Evolutionary conservation across 2,888 invertebrate species (phyloP).

Genomic region (Chirona hameri): DNA sequence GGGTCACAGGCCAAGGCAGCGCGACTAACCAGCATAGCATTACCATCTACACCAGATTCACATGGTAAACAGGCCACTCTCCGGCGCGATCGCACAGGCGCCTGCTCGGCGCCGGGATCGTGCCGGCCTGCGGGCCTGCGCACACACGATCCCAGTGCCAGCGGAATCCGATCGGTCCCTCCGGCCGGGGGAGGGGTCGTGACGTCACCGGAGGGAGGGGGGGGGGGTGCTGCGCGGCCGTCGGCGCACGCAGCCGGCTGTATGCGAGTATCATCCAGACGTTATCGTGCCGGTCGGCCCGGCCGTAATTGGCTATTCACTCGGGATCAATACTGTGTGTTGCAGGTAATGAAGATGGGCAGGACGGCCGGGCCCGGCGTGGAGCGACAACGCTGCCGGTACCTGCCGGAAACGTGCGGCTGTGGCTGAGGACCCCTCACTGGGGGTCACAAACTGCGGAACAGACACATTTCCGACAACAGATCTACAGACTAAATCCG

Average conservation of each 20-base stretch:
- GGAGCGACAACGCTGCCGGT: no score
- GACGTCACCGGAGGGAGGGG: background rate
- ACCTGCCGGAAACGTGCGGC: no score
- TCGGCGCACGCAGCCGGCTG: background rate
- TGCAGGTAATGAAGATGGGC: constrained; percentile 5
- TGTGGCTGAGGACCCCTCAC: no score
- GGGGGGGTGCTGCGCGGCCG: background rate
- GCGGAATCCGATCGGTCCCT: no score
- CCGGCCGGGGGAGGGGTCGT: no score
- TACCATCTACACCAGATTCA: constrained; percentile 27
- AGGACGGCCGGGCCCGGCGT: no score
- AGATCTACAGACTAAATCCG: no score
- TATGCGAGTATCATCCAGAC: background rate
- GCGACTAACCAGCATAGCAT: constrained; percentile 1
- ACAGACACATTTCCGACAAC: no score
- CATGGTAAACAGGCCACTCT: constrained; percentile 12
- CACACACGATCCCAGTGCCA: background rate
- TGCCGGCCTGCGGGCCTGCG: background rate
- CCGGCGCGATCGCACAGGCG: background rate
- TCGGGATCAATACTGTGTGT: background rate
- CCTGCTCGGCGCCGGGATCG: background rate
- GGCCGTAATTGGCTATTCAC: background rate
- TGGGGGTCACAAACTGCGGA: no score
- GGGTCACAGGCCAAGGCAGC: constrained; percentile 1
- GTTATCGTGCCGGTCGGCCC: background rate